These are phyloP conservation scores for Phrynocephalus vlangalii DNA, from an alignment of 2,797 vertebrate species.

Conservation along the genomic window DNA sequence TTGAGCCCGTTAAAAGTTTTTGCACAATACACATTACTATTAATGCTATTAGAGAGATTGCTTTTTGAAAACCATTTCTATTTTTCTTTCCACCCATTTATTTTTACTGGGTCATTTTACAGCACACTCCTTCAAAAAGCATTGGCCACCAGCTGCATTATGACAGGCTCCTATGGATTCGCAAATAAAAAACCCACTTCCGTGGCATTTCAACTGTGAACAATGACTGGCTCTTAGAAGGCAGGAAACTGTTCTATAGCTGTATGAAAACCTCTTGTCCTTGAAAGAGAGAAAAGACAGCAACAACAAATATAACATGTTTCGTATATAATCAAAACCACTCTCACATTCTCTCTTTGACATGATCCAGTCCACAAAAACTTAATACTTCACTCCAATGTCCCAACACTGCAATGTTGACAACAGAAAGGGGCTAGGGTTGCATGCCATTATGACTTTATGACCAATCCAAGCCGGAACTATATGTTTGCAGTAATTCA, in stretches of 20 bases:
- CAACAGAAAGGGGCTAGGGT: background rate
- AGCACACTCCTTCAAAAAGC: background rate
- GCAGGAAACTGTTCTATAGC: slow-evolving; percentile 17
- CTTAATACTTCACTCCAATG: background rate
- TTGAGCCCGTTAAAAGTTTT: background rate
- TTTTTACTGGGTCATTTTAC: slow-evolving; percentile 18
- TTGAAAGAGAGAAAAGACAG: slow-evolving; percentile 29
- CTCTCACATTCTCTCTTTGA: slow-evolving; percentile 5
- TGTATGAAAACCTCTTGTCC: slow-evolving; percentile 25
- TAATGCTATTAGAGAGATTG: background rate
- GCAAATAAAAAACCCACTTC: slow-evolving; percentile 3
- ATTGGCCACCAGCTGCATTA: slow-evolving; percentile 9
- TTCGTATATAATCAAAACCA: background rate
- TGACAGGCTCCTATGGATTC: slow-evolving; percentile 18
- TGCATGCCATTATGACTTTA: background rate
- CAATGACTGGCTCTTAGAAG: slow-evolving; percentile 11
- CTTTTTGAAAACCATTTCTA: background rate
- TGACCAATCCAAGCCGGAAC: background rate
- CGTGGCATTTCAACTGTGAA: slow-evolving; percentile 8
- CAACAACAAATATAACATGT: slow-evolving; percentile 5
- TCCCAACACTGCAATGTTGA: background rate
- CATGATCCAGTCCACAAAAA: background rate
- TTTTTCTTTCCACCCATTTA: background rate
- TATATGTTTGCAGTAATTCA: background rate
- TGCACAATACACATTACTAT: background rate